Evolutionary conservation across 2,113 vertebrate genomes (phyloP), one percentile per base, ranked within the genome.

Genomic region (Datnioides undecimradiatus): DNA sequence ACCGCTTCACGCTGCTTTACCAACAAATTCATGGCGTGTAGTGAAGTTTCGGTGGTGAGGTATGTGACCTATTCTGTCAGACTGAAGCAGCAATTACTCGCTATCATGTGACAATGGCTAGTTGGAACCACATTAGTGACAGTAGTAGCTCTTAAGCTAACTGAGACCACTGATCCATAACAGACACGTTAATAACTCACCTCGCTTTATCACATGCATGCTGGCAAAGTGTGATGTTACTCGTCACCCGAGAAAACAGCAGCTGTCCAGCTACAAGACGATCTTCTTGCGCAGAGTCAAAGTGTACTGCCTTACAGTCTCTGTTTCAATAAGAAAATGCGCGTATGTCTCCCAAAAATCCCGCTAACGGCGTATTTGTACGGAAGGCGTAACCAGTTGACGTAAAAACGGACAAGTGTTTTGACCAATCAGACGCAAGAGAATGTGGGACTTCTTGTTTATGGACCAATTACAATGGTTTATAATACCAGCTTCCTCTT

Each of bases 181-280:
- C 27, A 29, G n/a, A 13, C 3, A 6, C 3, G n/a, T 19, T 25
- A 4, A 0, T 0, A 4, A 59, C 95, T 92, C 89, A 98, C 97
- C 97, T 93, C 97, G 87, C 92, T 98, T 98, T 10, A 98, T 92
- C 46, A 99, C 97, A 77, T 98, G 96, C 97, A 98, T 99, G 57
- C 46, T 93, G 55, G 38, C 19, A 6, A 3, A 10, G 17, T 52
- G n/a, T 52, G 33, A 4, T 25, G 55, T 45, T 12, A 10, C 68
- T 77, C 31, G 17, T 48, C 36, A 36, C 38, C 38, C 4, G 14
- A 40, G 49, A 54, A 49, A 78, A 25, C 46, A 62, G 49, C 63
- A 68, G 73, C 17, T 54, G 55, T 43, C 14, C 73, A 5, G 52
- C 64, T 13, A 36, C 21, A 54, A 25, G 19, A 23, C 12, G 1